Percentiles rank a stretch among this genome's conserved stretches.
These are phyloP conservation scores for Syrphus vitripennis DNA, from an alignment of 2,888 invertebrate species.

Conservation along the genomic window DNA sequence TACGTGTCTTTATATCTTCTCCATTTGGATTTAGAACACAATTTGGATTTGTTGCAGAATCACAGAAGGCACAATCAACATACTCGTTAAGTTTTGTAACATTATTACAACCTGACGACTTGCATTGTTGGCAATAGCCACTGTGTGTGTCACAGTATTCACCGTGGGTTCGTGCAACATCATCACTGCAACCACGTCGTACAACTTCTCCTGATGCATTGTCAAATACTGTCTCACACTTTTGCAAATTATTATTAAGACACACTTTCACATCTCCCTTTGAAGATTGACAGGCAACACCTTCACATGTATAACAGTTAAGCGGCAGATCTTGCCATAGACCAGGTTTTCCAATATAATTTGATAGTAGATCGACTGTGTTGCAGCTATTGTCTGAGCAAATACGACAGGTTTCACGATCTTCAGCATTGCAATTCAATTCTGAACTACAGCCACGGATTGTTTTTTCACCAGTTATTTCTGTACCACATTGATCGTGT, in stretches of 20 bases:
- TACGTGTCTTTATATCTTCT: conserved; percentile 65
- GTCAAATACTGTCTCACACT: conserved; percentile 77
- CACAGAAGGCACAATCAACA: conserved; percentile 77
- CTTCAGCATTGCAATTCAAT: conserved; percentile 73
- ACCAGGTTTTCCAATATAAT: conserved; percentile 76
- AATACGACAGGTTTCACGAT: conserved; percentile 73
- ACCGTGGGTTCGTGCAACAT: conserved; percentile 63
- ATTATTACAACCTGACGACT: conserved; percentile 77
- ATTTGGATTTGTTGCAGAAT: conserved; percentile 69
- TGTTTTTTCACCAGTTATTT: conserved; percentile 73
- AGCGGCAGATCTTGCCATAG: conserved; percentile 78
- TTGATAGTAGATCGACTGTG: conserved; percentile 72
- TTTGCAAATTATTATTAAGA: conserved; percentile 75
- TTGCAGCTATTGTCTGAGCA: conserved; percentile 76
- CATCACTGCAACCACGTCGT: conserved; percentile 77
- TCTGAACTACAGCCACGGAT: conserved; percentile 77
- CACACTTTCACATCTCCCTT: conserved; percentile 69
- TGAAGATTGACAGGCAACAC: conserved; percentile 71
- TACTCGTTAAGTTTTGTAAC: conserved; percentile 73
- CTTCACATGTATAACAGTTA: conserved; percentile 74
- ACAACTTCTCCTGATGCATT: conserved; percentile 71
- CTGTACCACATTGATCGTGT: conserved; percentile 74
- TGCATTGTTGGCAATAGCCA: conserved; percentile 75
- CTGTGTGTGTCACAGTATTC: conserved; percentile 75
- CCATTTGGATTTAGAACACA: conserved; percentile 53